These are phyloP conservation scores for Nomada flava DNA, from an alignment of 2,888 invertebrate genomes.

Conservation along the genomic window DNA sequence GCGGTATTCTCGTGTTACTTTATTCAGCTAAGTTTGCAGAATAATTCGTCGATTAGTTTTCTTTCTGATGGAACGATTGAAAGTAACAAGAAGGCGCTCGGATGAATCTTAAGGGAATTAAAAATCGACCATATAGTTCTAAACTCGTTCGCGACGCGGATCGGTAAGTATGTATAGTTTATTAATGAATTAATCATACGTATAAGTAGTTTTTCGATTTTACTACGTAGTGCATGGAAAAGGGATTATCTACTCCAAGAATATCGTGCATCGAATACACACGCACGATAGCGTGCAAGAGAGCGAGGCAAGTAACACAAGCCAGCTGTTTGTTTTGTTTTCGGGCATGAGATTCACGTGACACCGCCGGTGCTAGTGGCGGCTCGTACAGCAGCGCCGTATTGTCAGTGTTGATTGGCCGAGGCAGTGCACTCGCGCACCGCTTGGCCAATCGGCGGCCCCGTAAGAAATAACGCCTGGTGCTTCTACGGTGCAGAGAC, in stretches of 20 bases:
- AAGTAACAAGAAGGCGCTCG: background rate
- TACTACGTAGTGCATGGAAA: background rate
- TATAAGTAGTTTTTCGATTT: background rate
- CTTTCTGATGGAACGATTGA: background rate
- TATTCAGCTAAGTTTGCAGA: too few species aligned
- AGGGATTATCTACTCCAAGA: conserved; percentile 5
- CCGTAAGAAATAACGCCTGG: conserved; percentile 81
- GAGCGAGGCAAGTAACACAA: conserved; percentile 56
- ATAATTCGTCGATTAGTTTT: too few species aligned
- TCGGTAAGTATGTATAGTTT: conserved; percentile 2
- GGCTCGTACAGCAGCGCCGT: conserved; percentile 77
- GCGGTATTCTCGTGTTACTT: background rate
- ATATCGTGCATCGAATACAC: conserved; percentile 53
- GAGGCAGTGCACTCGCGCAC: conserved; percentile 84
- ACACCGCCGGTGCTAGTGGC: conserved; percentile 83
- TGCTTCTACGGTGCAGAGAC: conserved; percentile 85
- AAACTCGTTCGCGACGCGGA: background rate
- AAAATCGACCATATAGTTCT: conserved; percentile 3
- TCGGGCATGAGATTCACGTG: conserved; percentile 90
- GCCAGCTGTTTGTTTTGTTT: conserved; percentile 88
- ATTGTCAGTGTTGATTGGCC: conserved; percentile 85
- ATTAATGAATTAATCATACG: background rate
- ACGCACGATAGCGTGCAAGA: conserved; percentile 62
- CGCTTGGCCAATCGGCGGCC: conserved; percentile 85
- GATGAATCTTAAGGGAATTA: background rate